phyloP scores from a whole-genome alignment of 2,797 vertebrate genomes.

The Paguma larvata region DNA sequence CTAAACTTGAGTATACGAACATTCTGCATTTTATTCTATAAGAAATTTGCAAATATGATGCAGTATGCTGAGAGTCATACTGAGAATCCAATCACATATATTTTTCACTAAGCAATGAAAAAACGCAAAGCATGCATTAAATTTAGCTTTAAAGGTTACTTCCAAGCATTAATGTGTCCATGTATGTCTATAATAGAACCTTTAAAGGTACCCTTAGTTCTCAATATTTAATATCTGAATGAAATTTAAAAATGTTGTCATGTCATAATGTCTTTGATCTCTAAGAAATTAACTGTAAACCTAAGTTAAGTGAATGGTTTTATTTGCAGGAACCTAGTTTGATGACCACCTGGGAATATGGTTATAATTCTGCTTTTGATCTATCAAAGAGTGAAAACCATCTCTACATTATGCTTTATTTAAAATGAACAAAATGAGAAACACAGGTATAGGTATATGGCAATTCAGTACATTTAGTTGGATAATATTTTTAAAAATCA shows the following conservation, averaged over 20 bases:
- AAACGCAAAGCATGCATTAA: background rate
- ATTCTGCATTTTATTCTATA: background rate
- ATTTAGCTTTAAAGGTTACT: slow-evolving; percentile 14
- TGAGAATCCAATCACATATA: background rate
- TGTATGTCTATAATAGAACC: background rate
- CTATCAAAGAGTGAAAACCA: slow-evolving; percentile 9
- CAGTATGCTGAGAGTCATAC: background rate
- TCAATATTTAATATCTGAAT: slow-evolving; percentile 8
- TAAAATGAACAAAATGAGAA: slow-evolving; percentile 69
- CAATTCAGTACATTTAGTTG: slow-evolving; percentile 44
- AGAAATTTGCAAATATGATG: slow-evolving; percentile 37
- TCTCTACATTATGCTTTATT: slow-evolving; percentile 84
- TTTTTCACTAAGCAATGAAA: background rate
- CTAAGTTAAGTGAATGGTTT: background rate
- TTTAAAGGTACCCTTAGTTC: background rate
- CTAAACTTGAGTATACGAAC: background rate
- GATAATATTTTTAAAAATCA: slow-evolving; percentile 51
- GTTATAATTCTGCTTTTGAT: background rate
- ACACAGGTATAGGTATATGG: background rate
- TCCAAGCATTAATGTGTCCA: background rate
- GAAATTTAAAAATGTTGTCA: background rate
- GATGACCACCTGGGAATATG: background rate
- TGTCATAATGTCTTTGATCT: background rate
- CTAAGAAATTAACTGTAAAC: background rate
- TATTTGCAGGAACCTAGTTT: background rate